These are phyloP conservation scores for Tauraco erythrolophus DNA, from an alignment of 2,113 vertebrate species.

Conservation along the genomic window DNA sequence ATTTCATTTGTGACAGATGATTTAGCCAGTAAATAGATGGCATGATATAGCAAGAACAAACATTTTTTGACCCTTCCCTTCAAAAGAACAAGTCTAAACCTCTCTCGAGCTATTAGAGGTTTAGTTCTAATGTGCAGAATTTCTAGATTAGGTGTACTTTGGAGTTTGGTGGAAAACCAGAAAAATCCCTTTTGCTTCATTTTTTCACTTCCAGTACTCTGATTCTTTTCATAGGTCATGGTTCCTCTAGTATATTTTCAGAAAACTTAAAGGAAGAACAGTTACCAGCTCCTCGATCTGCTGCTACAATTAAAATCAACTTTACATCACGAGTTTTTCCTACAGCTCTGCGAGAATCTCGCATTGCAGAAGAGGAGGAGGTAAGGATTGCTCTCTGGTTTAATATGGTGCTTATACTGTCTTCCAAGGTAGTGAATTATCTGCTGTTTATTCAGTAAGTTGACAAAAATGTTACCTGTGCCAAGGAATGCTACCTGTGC, in stretches of 20 bases:
- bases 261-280: constrained; percentile 62
- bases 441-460: not conserved
- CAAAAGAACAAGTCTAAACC: not conserved
- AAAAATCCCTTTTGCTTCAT: not conserved
- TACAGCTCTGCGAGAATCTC: constrained; percentile 91
- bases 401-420: not conserved
- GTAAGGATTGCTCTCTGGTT: constrained; percentile 61
- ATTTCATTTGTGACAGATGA: not conserved
- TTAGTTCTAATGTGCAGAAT: not conserved
- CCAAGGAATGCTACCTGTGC: not conserved
- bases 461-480: not conserved
- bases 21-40: not conserved
- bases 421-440: not conserved
- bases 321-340: constrained; percentile 92
- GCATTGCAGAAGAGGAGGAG: constrained; percentile 88
- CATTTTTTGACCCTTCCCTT: not conserved
- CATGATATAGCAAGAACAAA: not conserved
- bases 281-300: constrained; percentile 82
- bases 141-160: not conserved
- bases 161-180: not conserved
- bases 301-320: constrained; percentile 81
- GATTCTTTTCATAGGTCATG: constrained; percentile 47
- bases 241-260: constrained; percentile 67
- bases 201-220: not conserved
- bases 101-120: not conserved